Evolutionary conservation across 1,140 invertebrate genomes (phyloP), one percentile per base, ranked within the genome.

Genomic region (Zaprionus taronus): DNA sequence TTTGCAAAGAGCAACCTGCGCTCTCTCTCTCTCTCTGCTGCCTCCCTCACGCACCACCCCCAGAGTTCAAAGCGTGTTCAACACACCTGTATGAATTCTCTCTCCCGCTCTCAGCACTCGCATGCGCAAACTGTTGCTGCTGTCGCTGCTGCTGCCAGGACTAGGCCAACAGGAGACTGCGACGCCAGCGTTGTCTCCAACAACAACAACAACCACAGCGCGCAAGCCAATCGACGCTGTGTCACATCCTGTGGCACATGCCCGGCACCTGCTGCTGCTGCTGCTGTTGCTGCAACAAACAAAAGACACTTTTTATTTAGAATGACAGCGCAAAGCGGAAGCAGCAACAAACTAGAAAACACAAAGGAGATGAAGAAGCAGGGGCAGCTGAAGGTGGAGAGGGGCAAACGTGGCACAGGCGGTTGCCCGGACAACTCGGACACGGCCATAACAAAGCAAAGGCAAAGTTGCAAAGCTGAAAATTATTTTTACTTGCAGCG

Each of bases 291-390:
- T 77, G 66, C 81, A 80, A 64, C 78, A 69, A 72, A 89, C 84
- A 89, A 89, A 89, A 65, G 60, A 61, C 75, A 83, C 17, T 20
- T 24, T 90, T 81, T 89, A 89, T 89, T 89, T 89, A 89, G 84
- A 89, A 89, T 89, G 78, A 66, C 75, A 60, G 84, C 81, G 75
- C 81, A 90, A 89, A 89, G 34, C 81, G 84, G 85, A 89, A 84
- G 36, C 79, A 73, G 53, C 75, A 89, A 84, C 71, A 89, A 87
- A 79, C 75, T 73, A 89, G 84, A 83, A 78, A 75, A 70, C 73
- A 77, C 65, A 38, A 41, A 31, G 41, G 24, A 75, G 22, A 53
- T 9, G 28, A 11, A 5, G n/a, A 61, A 36, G 5, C 1, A 17
- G 15, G n/a, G 15, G 15, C 0, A 31, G 24, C n/a, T 36, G 72